These are phyloP conservation scores for Platycheirus albimanus DNA, from an alignment of 2,888 invertebrate species.

Conservation along the genomic window DNA sequence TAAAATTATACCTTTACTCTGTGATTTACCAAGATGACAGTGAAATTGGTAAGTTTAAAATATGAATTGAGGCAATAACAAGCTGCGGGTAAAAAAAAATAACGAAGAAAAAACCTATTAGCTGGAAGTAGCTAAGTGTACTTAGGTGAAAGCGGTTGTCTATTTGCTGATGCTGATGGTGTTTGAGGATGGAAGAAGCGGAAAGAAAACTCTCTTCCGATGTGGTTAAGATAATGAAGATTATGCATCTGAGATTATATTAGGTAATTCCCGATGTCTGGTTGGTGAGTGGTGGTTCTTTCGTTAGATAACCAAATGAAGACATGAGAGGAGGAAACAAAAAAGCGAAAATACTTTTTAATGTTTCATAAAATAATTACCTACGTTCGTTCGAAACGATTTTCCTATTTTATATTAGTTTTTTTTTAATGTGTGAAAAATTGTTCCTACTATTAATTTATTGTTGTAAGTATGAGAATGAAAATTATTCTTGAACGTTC, in stretches of 20 bases:
- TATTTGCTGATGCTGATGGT: not conserved
- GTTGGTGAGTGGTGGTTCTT: not conserved
- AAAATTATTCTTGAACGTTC: no score
- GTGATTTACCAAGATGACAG: slow-evolving; percentile 59
- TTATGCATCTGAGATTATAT: slow-evolving; percentile 25
- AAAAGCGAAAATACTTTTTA: no score
- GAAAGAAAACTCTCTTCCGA: slow-evolving; percentile 34
- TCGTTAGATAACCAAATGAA: not conserved
- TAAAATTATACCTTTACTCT: no score
- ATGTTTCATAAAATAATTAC: no score
- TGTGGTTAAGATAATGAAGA: slow-evolving; percentile 6
- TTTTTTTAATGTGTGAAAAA: no score
- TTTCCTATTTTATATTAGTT: no score
- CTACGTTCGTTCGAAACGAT: no score
- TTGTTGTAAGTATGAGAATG: no score
- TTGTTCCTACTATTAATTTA: no score
- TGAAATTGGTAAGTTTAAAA: slow-evolving; percentile 61
- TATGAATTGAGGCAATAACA: slow-evolving; percentile 63
- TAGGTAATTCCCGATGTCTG: slow-evolving; percentile 1
- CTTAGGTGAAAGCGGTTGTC: slow-evolving; percentile 61
- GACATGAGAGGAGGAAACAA: not conserved
- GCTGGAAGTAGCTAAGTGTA: slow-evolving; percentile 41
- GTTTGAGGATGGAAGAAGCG: slow-evolving; percentile 14
- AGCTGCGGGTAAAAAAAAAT: slow-evolving; percentile 25
- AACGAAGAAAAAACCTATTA: slow-evolving; percentile 44